A percentile compares a stretch with the other conserved stretches of the same genome.
phyloP scores from a whole-genome alignment of 2,113 vertebrate genomes.

The Limnothrissa miodon region DNA sequence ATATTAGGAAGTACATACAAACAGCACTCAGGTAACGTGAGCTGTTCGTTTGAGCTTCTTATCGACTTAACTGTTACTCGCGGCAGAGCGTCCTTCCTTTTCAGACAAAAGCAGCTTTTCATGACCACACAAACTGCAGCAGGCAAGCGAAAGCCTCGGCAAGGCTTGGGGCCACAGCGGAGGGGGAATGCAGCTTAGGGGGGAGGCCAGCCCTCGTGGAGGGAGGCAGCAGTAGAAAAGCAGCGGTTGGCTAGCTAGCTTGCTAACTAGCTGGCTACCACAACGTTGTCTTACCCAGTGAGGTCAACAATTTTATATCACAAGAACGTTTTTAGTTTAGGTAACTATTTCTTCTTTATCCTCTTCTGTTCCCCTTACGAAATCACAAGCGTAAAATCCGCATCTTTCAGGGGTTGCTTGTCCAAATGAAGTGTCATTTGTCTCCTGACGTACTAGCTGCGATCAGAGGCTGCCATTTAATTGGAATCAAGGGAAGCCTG shows the following conservation, averaged over 20 bases:
- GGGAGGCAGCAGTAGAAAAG: conserved; percentile 43
- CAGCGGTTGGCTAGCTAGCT: conserved; percentile 43
- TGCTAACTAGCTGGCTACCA: conserved; percentile 36
- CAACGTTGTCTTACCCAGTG: conserved; percentile 55
- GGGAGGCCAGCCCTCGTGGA: conserved; percentile 17
- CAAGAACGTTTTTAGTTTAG: conserved; percentile 37
- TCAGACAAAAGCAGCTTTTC: conserved; percentile 73
- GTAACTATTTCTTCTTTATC: conserved; percentile 2
- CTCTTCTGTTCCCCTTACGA: conserved; percentile 26
- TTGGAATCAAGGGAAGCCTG: conserved; percentile 9
- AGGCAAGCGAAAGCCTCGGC: conserved; percentile 45
- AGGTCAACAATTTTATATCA: conserved; percentile 42
- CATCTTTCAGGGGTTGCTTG: conserved; percentile 25
- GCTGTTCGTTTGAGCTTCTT: conserved; percentile 3
- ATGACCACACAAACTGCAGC: conserved; percentile 58
- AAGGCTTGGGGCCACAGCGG: conserved; percentile 41
- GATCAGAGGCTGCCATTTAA: conserved; percentile 31
- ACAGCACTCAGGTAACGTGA: neutral
- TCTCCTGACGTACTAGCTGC: conserved; percentile 20
- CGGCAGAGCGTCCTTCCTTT: conserved; percentile 61
- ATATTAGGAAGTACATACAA: neutral
- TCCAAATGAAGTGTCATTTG: conserved; percentile 13
- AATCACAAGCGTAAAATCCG: conserved; percentile 27
- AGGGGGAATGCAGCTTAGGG: conserved; percentile 47
- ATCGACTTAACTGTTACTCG: conserved; percentile 70